Evolutionary conservation across 1,140 invertebrate genomes (phyloP), one percentile per base, ranked within the genome.

Genomic region (Oryctes rhinoceros): DNA sequence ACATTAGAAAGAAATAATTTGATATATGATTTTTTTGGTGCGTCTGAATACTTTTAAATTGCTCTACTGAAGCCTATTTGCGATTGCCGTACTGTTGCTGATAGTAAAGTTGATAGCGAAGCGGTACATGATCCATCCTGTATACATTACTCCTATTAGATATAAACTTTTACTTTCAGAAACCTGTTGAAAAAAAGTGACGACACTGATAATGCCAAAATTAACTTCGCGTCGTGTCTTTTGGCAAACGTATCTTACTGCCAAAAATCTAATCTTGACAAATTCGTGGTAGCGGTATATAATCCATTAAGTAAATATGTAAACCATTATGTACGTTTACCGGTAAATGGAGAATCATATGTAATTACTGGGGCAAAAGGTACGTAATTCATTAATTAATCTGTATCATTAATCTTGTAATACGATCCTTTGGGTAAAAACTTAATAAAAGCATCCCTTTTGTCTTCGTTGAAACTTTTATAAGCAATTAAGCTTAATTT

Each of bases 251-350:
- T 92, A 0, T 93, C 91, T 83, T 82, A 87, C 0, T 93, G 92
- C 78, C 82, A 82, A 86, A 83, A 89, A n/a, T 91, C 92, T 85
- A 84, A 85, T 6, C 88, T 88, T 67, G 86, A 90, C 79, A 86
- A 90, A 79, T 92, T 94, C 84, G 85, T 92, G 4, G 88, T 95
- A 0, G 91, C 92, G 0, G 82, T 96, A 3, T 95, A 95, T 85
- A 98, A 98, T 88, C 94, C 96, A 0, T 83, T 94, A 5, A 92
- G 92, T 67, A 90, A 91, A 39, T 86, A 89, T 48, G 89, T 93
- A 0, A 88, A 90, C 11, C 87, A 90, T 47, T 92, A 91, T 82
- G 87, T 96, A 13, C 89, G 93, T 15, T 20, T 97, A 10, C 96
- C 96, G 0, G 93, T 94, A 0, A 84, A 86, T 7, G 89, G 88